Conservation (phyloP, 1,140 invertebrate species). For the Cydia fagiglandana region DNA sequence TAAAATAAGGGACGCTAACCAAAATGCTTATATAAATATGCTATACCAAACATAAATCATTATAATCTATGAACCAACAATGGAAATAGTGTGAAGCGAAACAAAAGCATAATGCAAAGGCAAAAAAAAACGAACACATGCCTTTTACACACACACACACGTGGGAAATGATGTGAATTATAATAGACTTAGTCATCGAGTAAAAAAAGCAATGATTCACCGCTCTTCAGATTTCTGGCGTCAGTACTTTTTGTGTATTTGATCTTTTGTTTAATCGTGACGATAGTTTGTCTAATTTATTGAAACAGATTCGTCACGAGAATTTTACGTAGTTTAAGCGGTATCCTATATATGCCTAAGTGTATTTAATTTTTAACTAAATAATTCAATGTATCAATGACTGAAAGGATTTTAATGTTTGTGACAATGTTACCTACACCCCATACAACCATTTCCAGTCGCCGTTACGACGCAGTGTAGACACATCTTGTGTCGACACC, state of each 20-base stretch:
- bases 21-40: slow-evolving; percentile 4
- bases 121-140: slow-evolving; percentile 22
- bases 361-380: too few relatives aligned
- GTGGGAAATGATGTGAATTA: neutral
- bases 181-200: slow-evolving; percentile 22
- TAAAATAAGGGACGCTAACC: neutral
- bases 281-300: neutral
- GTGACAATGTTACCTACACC: neutral
- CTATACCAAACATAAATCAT: neutral
- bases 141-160: slow-evolving; percentile 5
- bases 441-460: too few relatives aligned
- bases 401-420: too few relatives aligned
- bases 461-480: too few relatives aligned
- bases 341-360: neutral
- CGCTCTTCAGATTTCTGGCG: neutral
- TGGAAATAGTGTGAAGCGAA: neutral
- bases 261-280: neutral
- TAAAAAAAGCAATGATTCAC: slow-evolving; percentile 15
- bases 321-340: neutral
- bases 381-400: too few relatives aligned
- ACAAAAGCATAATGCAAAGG: slow-evolving; percentile 24
- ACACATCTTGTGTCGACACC: too few relatives aligned
- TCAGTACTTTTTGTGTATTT: neutral
- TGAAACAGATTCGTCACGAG: neutral
- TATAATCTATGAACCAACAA: neutral